These are phyloP conservation scores for Drosophila pegasa DNA, from an alignment of 2,888 invertebrate species.

Conservation along the genomic window DNA sequence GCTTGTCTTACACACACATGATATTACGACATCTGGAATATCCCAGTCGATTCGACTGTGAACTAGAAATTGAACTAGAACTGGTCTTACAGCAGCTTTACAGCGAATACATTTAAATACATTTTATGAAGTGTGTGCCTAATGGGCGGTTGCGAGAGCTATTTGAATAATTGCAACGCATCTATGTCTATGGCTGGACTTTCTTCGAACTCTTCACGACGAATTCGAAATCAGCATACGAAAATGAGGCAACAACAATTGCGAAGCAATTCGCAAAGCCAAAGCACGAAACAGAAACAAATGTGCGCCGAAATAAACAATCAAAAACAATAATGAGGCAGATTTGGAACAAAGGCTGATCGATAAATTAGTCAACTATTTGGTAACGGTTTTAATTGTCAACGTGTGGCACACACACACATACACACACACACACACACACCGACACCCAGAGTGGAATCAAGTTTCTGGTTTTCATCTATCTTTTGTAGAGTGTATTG, in stretches of 20 bases:
- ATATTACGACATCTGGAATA: neutral
- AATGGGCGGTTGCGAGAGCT: constrained; percentile 24
- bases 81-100: neutral
- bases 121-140: constrained; percentile 11
- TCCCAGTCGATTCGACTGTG: neutral
- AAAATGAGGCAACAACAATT: constrained; percentile 31
- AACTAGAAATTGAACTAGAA: neutral
- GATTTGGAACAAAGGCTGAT: constrained; percentile 38
- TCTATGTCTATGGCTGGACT: constrained; percentile 25
- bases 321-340: constrained; percentile 37
- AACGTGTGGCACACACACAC: constrained; percentile 37
- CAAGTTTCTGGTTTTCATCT: constrained; percentile 27
- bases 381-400: constrained; percentile 72
- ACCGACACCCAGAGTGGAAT: constrained; percentile 5
- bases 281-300: constrained; percentile 14
- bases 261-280: constrained; percentile 27
- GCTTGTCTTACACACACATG: neutral
- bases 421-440: constrained; percentile 9
- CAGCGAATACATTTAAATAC: neutral
- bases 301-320: constrained; percentile 12
- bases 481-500: constrained; percentile 63
- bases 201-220: constrained; percentile 39
- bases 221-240: neutral
- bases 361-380: constrained; percentile 58
- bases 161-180: constrained; percentile 24